Evolutionary conservation across 2,113 vertebrate species (phyloP).

Genomic region (Nannospalax galili): DNA sequence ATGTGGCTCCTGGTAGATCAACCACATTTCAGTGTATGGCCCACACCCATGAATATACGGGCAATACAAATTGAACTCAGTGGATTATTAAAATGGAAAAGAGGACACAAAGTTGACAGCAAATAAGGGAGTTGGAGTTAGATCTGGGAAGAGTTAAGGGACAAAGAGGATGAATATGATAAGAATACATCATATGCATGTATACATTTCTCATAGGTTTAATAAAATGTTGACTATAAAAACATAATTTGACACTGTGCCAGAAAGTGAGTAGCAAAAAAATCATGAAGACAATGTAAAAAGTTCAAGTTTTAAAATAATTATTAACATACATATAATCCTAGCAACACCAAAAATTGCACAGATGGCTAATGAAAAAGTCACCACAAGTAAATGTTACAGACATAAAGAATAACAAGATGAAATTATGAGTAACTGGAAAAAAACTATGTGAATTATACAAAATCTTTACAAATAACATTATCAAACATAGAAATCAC

Average conservation of each 20-base stretch:
- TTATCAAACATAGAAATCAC: neutral
- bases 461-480: conserved; percentile 2
- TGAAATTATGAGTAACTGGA: neutral
- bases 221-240: neutral
- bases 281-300: neutral
- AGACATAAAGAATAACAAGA: neutral
- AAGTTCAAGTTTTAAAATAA: neutral
- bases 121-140: neutral
- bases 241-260: neutral
- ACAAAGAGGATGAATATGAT: neutral
- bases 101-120: neutral
- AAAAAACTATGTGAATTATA: neutral
- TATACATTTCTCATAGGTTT: neutral
- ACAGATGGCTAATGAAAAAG: conserved; percentile 4
- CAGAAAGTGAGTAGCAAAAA: neutral
- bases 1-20: neutral
- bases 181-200: neutral
- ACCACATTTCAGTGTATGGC: too few species aligned
- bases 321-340: neutral
- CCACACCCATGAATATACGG: neutral
- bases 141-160: neutral
- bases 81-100: too few species aligned
- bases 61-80: neutral
- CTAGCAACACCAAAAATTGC: neutral
- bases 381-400: neutral